Percentiles rank a stretch among this genome's conserved stretches.
phyloP scores from a whole-genome alignment of 1,140 invertebrate species.

The Tribolium madens region DNA sequence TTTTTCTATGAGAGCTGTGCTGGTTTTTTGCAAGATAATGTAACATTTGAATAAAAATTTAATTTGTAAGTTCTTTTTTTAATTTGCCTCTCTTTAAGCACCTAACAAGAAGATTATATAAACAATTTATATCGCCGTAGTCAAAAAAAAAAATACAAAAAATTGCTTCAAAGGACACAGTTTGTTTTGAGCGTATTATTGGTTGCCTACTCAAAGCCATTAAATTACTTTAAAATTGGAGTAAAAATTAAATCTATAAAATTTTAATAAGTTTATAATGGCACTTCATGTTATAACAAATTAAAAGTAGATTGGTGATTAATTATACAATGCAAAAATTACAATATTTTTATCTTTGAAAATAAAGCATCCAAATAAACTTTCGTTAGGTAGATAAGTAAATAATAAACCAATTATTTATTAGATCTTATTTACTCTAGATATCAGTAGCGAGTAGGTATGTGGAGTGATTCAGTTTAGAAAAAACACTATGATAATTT shows the following conservation, averaged over 20 bases:
- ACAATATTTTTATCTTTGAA: background rate
- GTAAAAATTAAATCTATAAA: too few species aligned
- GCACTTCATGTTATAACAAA: too few species aligned
- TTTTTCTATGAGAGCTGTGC: too few species aligned
- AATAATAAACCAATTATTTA: background rate
- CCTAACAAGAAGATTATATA: too few species aligned
- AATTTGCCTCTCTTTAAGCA: too few species aligned
- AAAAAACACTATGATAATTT: background rate
- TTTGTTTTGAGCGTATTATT: too few species aligned
- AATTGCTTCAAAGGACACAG: too few species aligned
- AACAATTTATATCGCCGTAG: too few species aligned
- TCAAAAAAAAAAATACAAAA: too few species aligned
- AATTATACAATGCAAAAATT: background rate
- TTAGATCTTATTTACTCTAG: constrained; percentile 1
- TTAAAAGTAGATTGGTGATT: background rate
- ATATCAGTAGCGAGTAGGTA: background rate
- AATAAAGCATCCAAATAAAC: background rate
- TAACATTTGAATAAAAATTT: background rate
- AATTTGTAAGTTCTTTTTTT: background rate
- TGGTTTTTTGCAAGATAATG: background rate
- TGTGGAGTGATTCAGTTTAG: background rate
- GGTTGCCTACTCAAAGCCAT: too few species aligned
- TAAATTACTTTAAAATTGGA: too few species aligned
- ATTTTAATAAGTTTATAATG: too few species aligned
- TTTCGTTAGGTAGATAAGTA: background rate